These are phyloP conservation scores for Gorsachius magnificus DNA, from an alignment of 2,797 vertebrate species.

Conservation along the genomic window DNA sequence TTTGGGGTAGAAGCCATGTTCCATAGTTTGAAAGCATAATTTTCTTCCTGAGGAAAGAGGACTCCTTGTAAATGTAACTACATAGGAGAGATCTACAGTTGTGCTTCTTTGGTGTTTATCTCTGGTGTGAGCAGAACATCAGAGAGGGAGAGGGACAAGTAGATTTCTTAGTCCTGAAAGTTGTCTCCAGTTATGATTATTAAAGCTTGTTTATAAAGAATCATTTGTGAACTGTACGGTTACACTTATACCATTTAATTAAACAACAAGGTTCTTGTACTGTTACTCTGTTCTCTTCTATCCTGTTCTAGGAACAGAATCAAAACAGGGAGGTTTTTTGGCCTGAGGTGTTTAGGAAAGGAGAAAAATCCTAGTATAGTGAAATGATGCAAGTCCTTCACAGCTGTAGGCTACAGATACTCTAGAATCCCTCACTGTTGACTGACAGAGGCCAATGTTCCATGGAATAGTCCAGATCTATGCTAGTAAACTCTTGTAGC, in stretches of 20 bases:
- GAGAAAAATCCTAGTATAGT: not conserved
- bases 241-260: not conserved
- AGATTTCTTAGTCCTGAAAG: not conserved
- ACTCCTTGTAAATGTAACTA: not conserved
- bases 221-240: not conserved
- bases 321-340: not conserved
- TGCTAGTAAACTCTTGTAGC: not conserved
- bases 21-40: not conserved
- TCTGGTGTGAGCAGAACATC: not conserved
- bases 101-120: not conserved
- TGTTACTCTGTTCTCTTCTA: not conserved
- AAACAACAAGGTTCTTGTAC: not conserved
- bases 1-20: not conserved
- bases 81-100: not conserved
- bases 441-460: not conserved
- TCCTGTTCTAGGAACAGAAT: not conserved
- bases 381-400: not conserved
- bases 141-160: not conserved
- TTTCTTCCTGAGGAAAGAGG: not conserved
- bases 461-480: not conserved
- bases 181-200: not conserved
- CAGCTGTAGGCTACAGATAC: not conserved
- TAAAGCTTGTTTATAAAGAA: not conserved
- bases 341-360: not conserved
- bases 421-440: not conserved